These are phyloP conservation scores for Sericinus montela DNA, from an alignment of 2,888 invertebrate species.

Conservation along the genomic window DNA sequence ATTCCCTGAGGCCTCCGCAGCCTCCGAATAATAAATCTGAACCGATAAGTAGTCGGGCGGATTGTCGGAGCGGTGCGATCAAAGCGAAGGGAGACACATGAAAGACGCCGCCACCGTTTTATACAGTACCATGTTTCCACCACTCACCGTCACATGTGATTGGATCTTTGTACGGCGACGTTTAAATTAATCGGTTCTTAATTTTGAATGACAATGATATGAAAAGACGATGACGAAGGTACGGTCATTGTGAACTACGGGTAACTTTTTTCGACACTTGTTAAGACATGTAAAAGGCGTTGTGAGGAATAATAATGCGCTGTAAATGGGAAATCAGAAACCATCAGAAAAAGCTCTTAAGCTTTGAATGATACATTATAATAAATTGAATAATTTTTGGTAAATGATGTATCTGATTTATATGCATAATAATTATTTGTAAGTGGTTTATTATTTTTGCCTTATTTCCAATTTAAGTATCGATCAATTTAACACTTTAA, in stretches of 20 bases:
- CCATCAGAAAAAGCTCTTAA: too few species aligned
- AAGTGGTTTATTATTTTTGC: too few species aligned
- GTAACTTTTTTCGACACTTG: not conserved
- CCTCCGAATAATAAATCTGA: slow-evolving; percentile 77
- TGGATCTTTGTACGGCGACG: slow-evolving; percentile 56
- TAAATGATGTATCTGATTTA: too few species aligned
- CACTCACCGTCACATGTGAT: slow-evolving; percentile 51
- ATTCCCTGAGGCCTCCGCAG: slow-evolving; percentile 56
- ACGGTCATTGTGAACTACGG: slow-evolving; percentile 11
- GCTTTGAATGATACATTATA: too few species aligned
- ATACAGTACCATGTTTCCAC: slow-evolving; percentile 61
- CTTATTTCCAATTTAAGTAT: too few species aligned
- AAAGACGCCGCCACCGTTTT: slow-evolving; percentile 65
- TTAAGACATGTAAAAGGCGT: not conserved
- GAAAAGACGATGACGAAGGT: slow-evolving; percentile 51
- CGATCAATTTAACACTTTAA: too few species aligned
- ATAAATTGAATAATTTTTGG: too few species aligned
- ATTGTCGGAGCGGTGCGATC: slow-evolving; percentile 74
- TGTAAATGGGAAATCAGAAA: not conserved
- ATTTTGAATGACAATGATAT: slow-evolving; percentile 50
- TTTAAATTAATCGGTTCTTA: slow-evolving; percentile 67
- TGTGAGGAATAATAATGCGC: not conserved
- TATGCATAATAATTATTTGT: too few species aligned
- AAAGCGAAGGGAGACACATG: slow-evolving; percentile 69
- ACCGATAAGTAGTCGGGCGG: slow-evolving; percentile 76